Percentiles rank a stretch among this genome's conserved stretches.
Evolutionary conservation across 1,140 invertebrate genomes (phyloP).

Genomic region (Drosophila tristis): DNA sequence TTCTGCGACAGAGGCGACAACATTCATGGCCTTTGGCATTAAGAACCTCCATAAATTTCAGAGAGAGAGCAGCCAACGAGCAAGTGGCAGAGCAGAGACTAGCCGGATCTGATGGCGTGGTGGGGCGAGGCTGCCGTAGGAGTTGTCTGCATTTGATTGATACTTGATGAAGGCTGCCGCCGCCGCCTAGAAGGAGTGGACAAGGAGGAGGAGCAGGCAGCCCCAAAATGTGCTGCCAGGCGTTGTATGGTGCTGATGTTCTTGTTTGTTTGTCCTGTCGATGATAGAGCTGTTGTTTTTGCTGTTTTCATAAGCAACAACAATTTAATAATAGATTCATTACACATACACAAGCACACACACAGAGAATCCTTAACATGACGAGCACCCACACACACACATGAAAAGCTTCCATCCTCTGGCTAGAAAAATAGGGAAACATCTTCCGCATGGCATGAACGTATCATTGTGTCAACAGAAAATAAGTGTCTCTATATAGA

Average conservation of each 20-base stretch:
- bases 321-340: constrained; percentile 83
- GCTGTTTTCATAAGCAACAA: constrained; percentile 69
- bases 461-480: constrained; percentile 73
- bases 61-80: constrained; percentile 52
- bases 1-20: constrained; percentile 64
- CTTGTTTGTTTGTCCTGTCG: constrained; percentile 45
- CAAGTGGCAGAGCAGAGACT: constrained; percentile 7
- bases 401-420: constrained; percentile 28
- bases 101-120: constrained; percentile 16
- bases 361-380: neutral
- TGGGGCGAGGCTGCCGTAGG: constrained; percentile 16
- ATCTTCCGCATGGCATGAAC: constrained; percentile 58
- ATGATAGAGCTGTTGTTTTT: constrained; percentile 38
- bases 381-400: constrained; percentile 12
- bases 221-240: constrained; percentile 49
- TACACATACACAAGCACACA: constrained; percentile 50
- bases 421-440: constrained; percentile 53
- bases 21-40: constrained; percentile 78
- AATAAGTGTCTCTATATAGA: constrained; percentile 76
- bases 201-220: neutral
- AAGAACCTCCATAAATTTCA: constrained; percentile 80
- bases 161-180: constrained; percentile 57
- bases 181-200: neutral
- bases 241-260: constrained; percentile 55
- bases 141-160: constrained; percentile 76